phyloP scores from a whole-genome alignment of 2,888 invertebrate genomes.

The Ypsolopha scabrella region DNA sequence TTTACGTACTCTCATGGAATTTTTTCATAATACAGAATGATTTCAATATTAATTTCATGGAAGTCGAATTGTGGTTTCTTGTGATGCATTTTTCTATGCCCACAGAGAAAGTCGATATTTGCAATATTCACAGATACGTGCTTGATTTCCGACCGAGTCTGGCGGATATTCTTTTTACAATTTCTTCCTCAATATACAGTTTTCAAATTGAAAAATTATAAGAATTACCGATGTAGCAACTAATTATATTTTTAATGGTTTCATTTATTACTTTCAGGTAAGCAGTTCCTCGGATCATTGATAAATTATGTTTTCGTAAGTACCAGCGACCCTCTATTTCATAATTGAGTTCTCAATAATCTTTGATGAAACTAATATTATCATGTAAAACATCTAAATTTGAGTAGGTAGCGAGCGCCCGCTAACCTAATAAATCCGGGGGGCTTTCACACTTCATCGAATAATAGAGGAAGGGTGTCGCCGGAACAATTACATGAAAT shows the following conservation, averaged over 20 bases:
- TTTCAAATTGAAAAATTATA: neutral
- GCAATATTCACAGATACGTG: no score
- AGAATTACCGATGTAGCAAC: slow-evolving; percentile 7
- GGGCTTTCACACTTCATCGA: slow-evolving; percentile 56
- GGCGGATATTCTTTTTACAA: slow-evolving; percentile 7
- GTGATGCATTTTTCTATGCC: neutral
- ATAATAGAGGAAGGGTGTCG: slow-evolving; percentile 44
- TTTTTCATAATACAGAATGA: no score
- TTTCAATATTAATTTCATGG: neutral
- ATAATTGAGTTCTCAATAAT: neutral
- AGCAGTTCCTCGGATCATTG: no score
- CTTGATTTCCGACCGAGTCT: no score
- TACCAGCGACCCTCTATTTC: no score
- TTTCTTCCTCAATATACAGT: slow-evolving; percentile 1
- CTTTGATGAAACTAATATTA: slow-evolving; percentile 40
- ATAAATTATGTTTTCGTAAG: no score
- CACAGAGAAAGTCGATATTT: neutral
- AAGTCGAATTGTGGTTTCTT: no score
- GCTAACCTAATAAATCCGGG: slow-evolving; percentile 50
- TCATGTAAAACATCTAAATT: slow-evolving; percentile 30
- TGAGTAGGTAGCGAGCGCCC: slow-evolving; percentile 23
- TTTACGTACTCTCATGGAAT: no score
- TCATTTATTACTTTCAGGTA: neutral
- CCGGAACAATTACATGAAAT: slow-evolving; percentile 49
- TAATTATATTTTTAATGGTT: slow-evolving; percentile 4